phyloP scores from a whole-genome alignment of 2,797 vertebrate genomes.

The Sorex maritimensis region DNA sequence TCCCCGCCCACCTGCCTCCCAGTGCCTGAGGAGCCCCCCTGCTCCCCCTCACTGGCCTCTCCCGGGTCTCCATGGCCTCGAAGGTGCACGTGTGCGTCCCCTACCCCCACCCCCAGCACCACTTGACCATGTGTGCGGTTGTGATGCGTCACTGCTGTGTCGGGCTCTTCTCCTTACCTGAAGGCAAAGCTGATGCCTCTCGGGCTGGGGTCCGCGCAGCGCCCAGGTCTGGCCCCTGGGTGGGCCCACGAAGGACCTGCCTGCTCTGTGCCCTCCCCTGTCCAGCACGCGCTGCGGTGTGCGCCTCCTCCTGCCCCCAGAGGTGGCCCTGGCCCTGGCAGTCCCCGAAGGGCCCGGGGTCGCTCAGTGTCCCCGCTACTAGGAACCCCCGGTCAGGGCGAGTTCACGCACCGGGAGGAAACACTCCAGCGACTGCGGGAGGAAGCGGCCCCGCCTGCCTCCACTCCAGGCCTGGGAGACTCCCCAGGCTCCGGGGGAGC shows the following conservation, averaged over 20 bases:
- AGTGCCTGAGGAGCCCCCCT: not conserved
- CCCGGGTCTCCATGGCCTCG: not conserved
- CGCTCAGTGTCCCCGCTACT: not conserved
- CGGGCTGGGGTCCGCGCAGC: no score
- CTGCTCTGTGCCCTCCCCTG: no score
- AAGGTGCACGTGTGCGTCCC: not conserved
- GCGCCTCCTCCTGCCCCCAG: no score
- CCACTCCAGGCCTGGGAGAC: not conserved
- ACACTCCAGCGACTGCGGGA: not conserved
- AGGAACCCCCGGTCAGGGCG: not conserved
- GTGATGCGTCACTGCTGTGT: not conserved
- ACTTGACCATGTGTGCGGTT: not conserved
- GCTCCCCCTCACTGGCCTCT: not conserved
- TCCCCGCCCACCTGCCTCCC: no score
- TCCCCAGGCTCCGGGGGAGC: conserved; percentile 50
- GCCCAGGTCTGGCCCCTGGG: no score
- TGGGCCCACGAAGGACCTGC: no score
- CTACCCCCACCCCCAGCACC: no score
- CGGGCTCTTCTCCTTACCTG: no score
- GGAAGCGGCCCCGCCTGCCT: not conserved
- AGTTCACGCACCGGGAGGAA: not conserved
- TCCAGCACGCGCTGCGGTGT: no score
- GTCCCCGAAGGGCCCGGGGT: not conserved
- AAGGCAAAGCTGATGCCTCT: no score
- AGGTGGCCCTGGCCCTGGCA: no score